Evolutionary conservation across 1,140 invertebrate genomes (phyloP), one percentile per base, ranked within the genome.

Genomic region (Colletes latitarsis): DNA sequence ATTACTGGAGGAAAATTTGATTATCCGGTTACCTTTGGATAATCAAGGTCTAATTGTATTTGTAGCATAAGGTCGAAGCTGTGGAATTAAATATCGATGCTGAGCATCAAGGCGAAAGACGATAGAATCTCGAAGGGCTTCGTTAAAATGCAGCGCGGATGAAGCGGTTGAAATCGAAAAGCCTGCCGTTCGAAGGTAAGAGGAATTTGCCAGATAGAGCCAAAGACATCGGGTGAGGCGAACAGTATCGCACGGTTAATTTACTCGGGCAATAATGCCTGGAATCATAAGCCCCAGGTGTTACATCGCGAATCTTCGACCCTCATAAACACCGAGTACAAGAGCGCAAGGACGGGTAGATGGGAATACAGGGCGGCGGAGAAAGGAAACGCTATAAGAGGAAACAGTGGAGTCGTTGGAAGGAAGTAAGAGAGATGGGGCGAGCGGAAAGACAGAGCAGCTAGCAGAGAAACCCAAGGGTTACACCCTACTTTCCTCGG

Each of bases 241-340:
- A 66, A 76, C 85, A 64, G 82, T 84, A 87, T 85, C 75, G 82
- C 58, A 84, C 72, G 83, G 83, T 90, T 90, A 90, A 90, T 90
- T 90, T 89, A 90, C 86, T 87, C 82, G 57, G 70, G 82, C 88
- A 90, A 90, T 90, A 89, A 90, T 88, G 88, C 83, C 86, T 55
- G 77, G 83, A 90, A 89, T 90, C 88, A 89, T 88, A 88, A 89
- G 88, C 86, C 88, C 88, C 89, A 90, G 89, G 89, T 89, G 89
- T 89, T 90, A 84, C 82, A 57, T 70, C 75, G 88, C 83, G 86
- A 90, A 89, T 90, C 88, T 90, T 90, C 84, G 86, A 87, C 81
- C 86, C 88, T 89, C 88, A 80, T 90, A 90, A 90, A 90, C 86
- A 89, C 84, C 62, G 63, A 69, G 55, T 73, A 73, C 83, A 21